A percentile compares a stretch with the other conserved stretches of the same genome.
Conservation (phyloP, 2,113 vertebrate genomes). For the Epinephelus moara region DNA sequence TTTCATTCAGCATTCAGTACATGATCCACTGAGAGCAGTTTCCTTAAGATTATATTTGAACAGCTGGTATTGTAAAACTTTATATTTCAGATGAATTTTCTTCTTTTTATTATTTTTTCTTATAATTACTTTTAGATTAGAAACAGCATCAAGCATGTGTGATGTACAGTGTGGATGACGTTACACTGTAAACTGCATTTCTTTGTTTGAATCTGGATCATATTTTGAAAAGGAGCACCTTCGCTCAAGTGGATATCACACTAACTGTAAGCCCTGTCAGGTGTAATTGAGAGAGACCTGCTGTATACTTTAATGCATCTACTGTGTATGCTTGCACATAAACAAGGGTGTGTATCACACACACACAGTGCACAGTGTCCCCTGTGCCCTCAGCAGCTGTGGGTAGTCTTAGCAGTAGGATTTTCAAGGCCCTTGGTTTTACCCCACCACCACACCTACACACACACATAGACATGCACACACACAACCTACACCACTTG, state of each 20-base stretch:
- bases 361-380: conserved; percentile 48
- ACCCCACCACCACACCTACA: conserved; percentile 26
- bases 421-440: conserved; percentile 63
- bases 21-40: conserved; percentile 1
- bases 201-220: not conserved
- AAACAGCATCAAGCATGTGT: not conserved
- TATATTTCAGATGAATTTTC: not conserved
- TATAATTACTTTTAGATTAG: not conserved
- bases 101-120: not conserved
- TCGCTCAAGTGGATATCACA: not conserved
- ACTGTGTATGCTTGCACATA: conserved; percentile 2
- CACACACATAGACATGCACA: conserved; percentile 24
- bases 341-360: conserved; percentile 8
- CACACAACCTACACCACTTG: conserved; percentile 34
- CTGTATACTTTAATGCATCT: conserved; percentile 12
- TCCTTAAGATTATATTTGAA: conserved; percentile 7
- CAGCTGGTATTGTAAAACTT: not conserved
- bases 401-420: conserved; percentile 67
- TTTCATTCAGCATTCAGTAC: not conserved
- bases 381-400: conserved; percentile 75
- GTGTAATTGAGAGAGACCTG: conserved; percentile 3
- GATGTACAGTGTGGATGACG: not conserved
- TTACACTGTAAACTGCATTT: not conserved
- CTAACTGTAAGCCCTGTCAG: not conserved
- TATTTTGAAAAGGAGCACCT: not conserved